Conservation (phyloP, 2,113 vertebrate species). For the Sylvia atricapilla region DNA sequence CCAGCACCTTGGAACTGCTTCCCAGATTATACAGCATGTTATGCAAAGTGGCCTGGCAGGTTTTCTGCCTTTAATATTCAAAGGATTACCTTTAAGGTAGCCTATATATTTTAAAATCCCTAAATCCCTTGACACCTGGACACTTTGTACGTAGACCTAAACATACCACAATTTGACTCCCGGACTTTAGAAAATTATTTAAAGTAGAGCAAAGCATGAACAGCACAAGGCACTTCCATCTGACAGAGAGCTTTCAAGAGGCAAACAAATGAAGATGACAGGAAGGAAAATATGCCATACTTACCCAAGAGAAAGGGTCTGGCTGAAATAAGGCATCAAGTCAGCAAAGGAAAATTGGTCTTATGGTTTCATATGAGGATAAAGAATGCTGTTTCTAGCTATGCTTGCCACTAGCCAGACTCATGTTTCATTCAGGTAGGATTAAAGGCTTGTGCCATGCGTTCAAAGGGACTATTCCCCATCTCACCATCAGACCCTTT, state of each 20-base stretch:
- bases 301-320: background rate
- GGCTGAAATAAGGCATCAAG: background rate
- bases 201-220: background rate
- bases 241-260: background rate
- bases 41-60: background rate
- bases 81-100: background rate
- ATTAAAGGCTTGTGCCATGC: background rate
- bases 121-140: background rate
- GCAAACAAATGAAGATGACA: background rate
- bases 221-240: background rate
- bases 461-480: background rate
- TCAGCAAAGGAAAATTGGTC: background rate
- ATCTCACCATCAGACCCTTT: background rate
- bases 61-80: conserved; percentile 12
- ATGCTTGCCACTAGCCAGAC: background rate
- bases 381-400: background rate
- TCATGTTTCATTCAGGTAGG: background rate
- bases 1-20: conserved; percentile 18
- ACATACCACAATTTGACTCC: background rate
- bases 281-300: background rate
- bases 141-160: background rate
- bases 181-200: background rate
- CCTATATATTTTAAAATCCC: conserved; percentile 13
- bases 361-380: background rate
- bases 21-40: background rate